Evolutionary conservation across 2,113 vertebrate species (phyloP).

Genomic region (Actinemys pallida): DNA sequence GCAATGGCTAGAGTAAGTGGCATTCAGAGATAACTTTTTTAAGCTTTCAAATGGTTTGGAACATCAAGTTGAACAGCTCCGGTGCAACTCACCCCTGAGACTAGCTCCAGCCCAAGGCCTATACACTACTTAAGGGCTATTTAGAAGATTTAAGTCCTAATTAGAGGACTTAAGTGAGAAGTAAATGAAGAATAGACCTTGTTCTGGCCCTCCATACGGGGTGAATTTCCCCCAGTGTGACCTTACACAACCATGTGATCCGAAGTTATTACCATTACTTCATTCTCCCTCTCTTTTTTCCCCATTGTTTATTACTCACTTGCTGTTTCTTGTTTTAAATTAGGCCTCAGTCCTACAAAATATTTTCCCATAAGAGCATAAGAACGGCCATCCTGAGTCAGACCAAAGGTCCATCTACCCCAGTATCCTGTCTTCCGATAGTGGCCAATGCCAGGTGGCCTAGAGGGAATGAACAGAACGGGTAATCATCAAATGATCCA

Average conservation of each 20-base stretch:
- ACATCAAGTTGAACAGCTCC: background rate
- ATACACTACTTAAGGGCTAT: background rate
- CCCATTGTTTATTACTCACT: background rate
- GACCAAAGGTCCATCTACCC: no score
- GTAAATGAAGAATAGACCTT: background rate
- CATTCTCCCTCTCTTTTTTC: background rate
- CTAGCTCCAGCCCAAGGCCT: background rate
- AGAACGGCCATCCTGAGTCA: no score
- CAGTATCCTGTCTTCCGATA: no score
- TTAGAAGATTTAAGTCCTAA: rapidly evolving
- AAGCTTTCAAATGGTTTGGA: background rate
- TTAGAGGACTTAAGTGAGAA: background rate
- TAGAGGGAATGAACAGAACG: no score
- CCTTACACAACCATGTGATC: background rate
- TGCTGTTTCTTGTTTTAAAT: background rate
- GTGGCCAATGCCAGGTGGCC: no score
- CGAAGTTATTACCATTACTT: background rate
- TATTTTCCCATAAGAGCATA: background rate
- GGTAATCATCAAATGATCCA: no score
- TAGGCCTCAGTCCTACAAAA: background rate
- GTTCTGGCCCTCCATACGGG: background rate
- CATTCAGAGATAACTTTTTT: background rate
- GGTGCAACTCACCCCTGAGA: background rate
- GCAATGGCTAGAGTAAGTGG: background rate
- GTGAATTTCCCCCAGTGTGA: background rate